phyloP scores from a whole-genome alignment of 2,797 vertebrate genomes.

The Aplochiton taeniatus region DNA sequence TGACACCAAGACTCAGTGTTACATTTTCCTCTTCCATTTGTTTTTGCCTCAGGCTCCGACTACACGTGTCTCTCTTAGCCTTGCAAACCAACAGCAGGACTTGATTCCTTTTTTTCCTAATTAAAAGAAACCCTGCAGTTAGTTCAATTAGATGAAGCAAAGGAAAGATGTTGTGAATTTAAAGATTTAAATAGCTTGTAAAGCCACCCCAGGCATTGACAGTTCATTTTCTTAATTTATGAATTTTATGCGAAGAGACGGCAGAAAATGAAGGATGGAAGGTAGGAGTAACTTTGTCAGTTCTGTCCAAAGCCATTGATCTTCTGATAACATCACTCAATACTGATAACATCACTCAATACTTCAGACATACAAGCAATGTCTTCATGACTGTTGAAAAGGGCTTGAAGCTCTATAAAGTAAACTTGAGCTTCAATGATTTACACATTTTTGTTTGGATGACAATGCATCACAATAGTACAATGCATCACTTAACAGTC shows the following conservation, averaged over 20 bases:
- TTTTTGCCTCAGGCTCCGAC: slow-evolving; percentile 60
- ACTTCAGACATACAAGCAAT: neutral
- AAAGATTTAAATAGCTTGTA: slow-evolving; percentile 90
- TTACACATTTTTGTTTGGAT: too few species aligned
- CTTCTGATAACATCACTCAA: neutral
- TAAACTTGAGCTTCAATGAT: too few species aligned
- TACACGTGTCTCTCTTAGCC: slow-evolving; percentile 54
- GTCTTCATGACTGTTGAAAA: neutral
- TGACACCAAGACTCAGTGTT: slow-evolving; percentile 23
- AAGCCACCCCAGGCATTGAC: slow-evolving; percentile 81
- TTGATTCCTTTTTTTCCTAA: slow-evolving; percentile 70
- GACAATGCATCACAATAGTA: too few species aligned
- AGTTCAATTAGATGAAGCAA: slow-evolving; percentile 87
- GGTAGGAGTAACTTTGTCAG: neutral
- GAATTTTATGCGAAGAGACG: neutral
- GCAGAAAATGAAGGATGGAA: neutral
- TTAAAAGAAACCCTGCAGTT: slow-evolving; percentile 88
- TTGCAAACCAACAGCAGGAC: slow-evolving; percentile 74
- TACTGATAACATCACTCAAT: neutral
- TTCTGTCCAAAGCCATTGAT: slow-evolving; percentile 2
- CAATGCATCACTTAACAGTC: too few species aligned
- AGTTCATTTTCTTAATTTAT: slow-evolving; percentile 84
- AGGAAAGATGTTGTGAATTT: slow-evolving; percentile 85
- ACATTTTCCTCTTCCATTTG: slow-evolving; percentile 18
- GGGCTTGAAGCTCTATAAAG: too few species aligned